A percentile compares a stretch with the other conserved stretches of the same genome.
Conservation (phyloP, 2,113 vertebrate genomes). For the Sprattus sprattus region DNA sequence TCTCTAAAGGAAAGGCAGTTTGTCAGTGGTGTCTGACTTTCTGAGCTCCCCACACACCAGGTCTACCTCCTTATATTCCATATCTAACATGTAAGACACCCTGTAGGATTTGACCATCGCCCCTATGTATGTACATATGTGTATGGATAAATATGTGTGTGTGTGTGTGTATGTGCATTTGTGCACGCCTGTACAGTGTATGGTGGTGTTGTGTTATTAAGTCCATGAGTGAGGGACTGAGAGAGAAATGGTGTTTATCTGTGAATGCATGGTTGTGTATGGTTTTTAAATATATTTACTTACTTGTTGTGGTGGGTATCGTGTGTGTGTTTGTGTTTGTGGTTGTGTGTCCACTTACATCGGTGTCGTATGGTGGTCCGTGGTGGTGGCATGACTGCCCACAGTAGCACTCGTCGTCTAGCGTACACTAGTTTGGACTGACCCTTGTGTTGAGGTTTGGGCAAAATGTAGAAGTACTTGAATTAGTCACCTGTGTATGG, state of each 20-base stretch:
- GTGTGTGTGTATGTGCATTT: slow-evolving; percentile 14
- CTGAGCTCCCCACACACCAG: slow-evolving; percentile 76
- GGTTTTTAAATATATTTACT: too few relatives aligned
- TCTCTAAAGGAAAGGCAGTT: slow-evolving; percentile 75
- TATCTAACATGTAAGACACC: slow-evolving; percentile 77
- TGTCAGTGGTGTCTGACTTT: slow-evolving; percentile 76
- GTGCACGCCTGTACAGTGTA: slow-evolving; percentile 5
- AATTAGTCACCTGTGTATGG: background rate
- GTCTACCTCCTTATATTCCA: slow-evolving; percentile 77
- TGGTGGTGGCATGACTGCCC: too few relatives aligned
- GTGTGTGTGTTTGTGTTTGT: background rate
- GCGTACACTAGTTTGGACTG: too few relatives aligned
- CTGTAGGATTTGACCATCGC: slow-evolving; percentile 25
- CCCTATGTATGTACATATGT: slow-evolving; percentile 35
- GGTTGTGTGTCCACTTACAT: background rate
- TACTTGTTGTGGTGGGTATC: slow-evolving; percentile 4
- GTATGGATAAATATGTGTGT: background rate
- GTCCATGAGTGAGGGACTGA: background rate
- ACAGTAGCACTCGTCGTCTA: too few relatives aligned
- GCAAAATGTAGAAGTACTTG: background rate
- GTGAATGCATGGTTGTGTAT: background rate
- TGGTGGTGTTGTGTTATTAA: slow-evolving; percentile 8
- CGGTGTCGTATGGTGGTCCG: too few relatives aligned
- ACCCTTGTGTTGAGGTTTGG: background rate
- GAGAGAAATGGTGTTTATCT: background rate